Percentiles rank a stretch among this genome's conserved stretches.
Evolutionary conservation across 2,797 vertebrate species (phyloP).

Genomic region (Myotis daubentonii): DNA sequence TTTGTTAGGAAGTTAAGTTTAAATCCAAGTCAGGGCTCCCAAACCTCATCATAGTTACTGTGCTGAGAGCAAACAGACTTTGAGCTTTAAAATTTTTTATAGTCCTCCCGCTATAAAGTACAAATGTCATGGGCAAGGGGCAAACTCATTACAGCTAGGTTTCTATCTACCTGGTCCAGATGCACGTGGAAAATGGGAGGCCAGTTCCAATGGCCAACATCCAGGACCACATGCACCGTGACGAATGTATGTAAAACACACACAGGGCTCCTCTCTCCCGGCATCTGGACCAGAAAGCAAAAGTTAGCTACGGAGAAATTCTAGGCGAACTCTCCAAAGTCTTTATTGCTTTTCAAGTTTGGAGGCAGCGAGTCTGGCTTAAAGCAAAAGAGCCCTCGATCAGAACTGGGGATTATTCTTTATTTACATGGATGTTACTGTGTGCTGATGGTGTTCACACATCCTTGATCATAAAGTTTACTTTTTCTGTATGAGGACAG

Average conservation of each 20-base stretch:
- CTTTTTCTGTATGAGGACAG: not conserved
- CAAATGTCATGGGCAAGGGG: conserved; percentile 61
- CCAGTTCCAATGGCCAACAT: conserved; percentile 40
- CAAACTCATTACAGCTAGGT: conserved; percentile 73
- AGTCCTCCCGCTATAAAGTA: not conserved
- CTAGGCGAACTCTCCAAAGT: conserved; percentile 32
- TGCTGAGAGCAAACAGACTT: conserved; percentile 74
- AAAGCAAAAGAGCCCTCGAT: not conserved
- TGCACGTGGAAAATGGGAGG: conserved; percentile 71
- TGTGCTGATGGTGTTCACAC: not conserved
- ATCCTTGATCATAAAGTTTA: not conserved
- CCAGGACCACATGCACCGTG: conserved; percentile 41
- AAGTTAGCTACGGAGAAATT: conserved; percentile 46
- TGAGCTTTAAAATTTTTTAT: conserved; percentile 1
- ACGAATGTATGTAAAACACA: conserved; percentile 70
- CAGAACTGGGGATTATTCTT: not conserved
- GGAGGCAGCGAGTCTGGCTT: conserved; percentile 23
- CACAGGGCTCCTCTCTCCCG: not conserved
- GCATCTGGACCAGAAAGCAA: conserved; percentile 62
- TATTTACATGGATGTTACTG: not conserved
- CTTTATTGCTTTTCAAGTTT: conserved; percentile 40
- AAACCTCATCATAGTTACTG: conserved; percentile 58
- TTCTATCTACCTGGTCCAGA: conserved; percentile 76
- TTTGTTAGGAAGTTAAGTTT: conserved; percentile 52
- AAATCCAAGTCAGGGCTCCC: conserved; percentile 65